Evolutionary conservation across 2,888 invertebrate species (phyloP).

Genomic region (Cremastinae sp.): DNA sequence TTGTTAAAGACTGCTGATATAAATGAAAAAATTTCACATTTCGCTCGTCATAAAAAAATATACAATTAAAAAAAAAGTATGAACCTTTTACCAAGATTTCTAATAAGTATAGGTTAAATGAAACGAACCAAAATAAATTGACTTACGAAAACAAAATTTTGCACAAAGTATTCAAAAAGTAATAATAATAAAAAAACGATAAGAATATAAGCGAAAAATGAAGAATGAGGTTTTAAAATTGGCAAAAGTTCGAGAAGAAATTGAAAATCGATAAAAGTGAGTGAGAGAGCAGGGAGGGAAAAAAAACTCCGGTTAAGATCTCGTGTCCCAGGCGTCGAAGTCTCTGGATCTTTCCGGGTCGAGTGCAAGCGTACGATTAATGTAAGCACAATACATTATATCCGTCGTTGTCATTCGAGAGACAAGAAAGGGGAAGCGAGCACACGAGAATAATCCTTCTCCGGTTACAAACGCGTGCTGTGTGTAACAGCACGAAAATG

Average conservation of each 20-base stretch:
- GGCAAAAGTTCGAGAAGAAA: neutral
- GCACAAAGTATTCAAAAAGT: no score
- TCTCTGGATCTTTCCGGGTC: slow-evolving; percentile 49
- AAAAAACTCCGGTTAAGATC: neutral
- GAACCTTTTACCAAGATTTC: no score
- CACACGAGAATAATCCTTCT: slow-evolving; percentile 57
- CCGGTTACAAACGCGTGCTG: slow-evolving; percentile 52
- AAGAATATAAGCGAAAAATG: no score
- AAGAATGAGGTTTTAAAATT: no score
- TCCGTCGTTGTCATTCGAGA: slow-evolving; percentile 32
- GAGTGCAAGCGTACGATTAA: slow-evolving; percentile 45
- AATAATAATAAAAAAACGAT: no score
- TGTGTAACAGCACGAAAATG: slow-evolving; percentile 28
- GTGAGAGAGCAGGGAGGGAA: neutral
- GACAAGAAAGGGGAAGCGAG: slow-evolving; percentile 49
- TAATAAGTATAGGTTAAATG: no score
- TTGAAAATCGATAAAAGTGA: neutral
- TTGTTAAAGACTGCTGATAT: no score
- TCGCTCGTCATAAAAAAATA: no score
- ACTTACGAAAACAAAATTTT: no score
- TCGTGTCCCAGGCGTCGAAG: slow-evolving; percentile 51
- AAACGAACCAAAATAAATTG: no score
- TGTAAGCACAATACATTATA: slow-evolving; percentile 39
- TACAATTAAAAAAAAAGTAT: no score
- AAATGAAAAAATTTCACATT: no score